These are phyloP conservation scores for Lepetodrilus schrolli DNA, from an alignment of 2,888 invertebrate genomes.

Conservation along the genomic window DNA sequence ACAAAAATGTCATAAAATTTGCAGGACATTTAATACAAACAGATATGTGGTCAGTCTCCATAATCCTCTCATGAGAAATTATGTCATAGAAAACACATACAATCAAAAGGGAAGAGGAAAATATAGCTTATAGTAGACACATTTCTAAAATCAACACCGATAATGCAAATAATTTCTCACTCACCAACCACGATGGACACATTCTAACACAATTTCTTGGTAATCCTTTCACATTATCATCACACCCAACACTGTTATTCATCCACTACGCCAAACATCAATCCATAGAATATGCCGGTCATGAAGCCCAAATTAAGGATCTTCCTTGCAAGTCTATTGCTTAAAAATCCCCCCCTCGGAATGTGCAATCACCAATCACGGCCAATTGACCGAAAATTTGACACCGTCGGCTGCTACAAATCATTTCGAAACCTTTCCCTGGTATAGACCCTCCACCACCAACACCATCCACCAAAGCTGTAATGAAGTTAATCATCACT, in stretches of 20 bases:
- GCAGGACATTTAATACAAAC: background rate
- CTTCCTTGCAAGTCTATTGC: background rate
- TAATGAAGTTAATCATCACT: background rate
- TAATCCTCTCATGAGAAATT: background rate
- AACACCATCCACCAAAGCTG: background rate
- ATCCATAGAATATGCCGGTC: background rate
- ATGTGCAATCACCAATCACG: background rate
- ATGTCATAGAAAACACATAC: background rate
- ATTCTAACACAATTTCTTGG: background rate
- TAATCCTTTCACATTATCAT: background rate
- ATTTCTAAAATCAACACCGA: background rate
- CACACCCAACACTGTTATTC: background rate
- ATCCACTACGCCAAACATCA: background rate
- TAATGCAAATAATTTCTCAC: background rate
- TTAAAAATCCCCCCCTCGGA: background rate
- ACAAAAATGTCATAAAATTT: background rate
- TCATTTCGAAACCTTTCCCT: background rate
- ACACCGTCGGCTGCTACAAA: background rate
- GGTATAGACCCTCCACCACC: background rate
- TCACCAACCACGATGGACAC: conserved; percentile 16
- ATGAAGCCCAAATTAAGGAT: too few relatives aligned
- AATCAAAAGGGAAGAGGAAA: background rate
- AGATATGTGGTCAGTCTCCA: background rate
- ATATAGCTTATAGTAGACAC: background rate
- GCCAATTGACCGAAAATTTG: background rate